Base-by-base conservation (phyloP, 2,113 vertebrate species). In the Addax nasomaculatus region DNA sequence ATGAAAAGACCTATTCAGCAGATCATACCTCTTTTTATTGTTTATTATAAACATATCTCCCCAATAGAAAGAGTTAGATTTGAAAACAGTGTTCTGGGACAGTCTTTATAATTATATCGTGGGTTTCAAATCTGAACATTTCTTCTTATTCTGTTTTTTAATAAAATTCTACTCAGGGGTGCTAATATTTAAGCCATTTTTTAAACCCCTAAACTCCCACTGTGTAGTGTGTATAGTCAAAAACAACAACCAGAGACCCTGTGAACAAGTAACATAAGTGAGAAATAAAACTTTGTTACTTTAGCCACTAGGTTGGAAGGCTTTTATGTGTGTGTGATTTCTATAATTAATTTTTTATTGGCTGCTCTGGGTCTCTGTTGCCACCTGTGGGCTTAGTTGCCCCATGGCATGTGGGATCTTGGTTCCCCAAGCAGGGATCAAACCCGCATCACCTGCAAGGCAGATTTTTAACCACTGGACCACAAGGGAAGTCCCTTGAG, bases 1-100 rank as follows among this genome's bases (percentile, higher is more conserved):
- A 79, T 95, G 83, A 96, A 96, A 96, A 93, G 95, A 45, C 47
- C 70, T 95, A 94, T 97, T 96, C 94, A 97, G 78, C 84, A 47
- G 85, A 81, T 36, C 57, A 29, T 89, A 87, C 85, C 96, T 97
- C 43, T 89, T 86, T 87, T 80, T 93, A 70, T 79, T 95, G n/a
- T 95, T 96, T 93, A 62, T 94, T 93, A 95, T 91, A 89, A 81
- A 95, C 67, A 73, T 76, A 49, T 19, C 23, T 88, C 27, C 39
- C 29, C 29, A 25, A 15, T 51, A 70, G 76, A 78, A 97, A 92
- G 67, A 64, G 36, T 70, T 84, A 16, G 76, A 17, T 91, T 90
- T 96, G 85, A 97, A 92, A 92, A 90, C 39, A 62, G 27, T 5
- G 0, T 43, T 89, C 80, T 83, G 33, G 36, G 21, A 89, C 10